phyloP scores from a whole-genome alignment of 2,888 invertebrate species.

The Perithous albicinctus region DNA sequence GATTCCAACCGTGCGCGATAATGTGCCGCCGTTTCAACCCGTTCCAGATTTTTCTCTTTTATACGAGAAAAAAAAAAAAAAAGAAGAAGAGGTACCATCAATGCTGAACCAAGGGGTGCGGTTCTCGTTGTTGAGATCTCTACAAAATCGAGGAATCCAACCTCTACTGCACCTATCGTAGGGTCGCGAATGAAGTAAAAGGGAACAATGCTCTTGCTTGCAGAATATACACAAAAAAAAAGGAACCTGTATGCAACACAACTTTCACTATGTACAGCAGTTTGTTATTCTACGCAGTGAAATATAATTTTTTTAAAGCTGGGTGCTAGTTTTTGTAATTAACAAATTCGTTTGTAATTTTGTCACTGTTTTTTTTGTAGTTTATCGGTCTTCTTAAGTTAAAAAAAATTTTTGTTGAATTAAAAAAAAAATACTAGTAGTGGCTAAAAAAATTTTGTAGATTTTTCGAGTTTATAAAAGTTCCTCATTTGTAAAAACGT shows the following conservation, averaged over 20 bases:
- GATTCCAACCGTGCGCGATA: constrained; percentile 49
- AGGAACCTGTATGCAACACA: background rate
- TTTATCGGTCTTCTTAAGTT: too few relatives aligned
- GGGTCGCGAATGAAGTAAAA: constrained; percentile 9
- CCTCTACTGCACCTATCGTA: constrained; percentile 25
- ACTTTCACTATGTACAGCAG: background rate
- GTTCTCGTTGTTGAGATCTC: constrained; percentile 55
- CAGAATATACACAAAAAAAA: background rate
- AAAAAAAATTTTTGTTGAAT: too few relatives aligned
- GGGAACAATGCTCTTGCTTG: constrained; percentile 48
- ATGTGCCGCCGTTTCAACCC: constrained; percentile 68
- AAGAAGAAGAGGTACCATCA: constrained; percentile 34
- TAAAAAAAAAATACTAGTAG: too few relatives aligned
- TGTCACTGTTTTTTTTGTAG: too few relatives aligned
- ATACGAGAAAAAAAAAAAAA: constrained; percentile 60
- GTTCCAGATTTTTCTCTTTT: constrained; percentile 66
- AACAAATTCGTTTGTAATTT: too few relatives aligned
- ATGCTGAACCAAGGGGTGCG: constrained; percentile 33
- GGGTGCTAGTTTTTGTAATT: too few relatives aligned
- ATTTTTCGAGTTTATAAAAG: too few relatives aligned
- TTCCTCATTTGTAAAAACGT: too few relatives aligned
- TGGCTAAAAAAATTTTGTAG: too few relatives aligned
- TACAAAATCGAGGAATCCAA: constrained; percentile 57
- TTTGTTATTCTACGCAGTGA: too few relatives aligned
- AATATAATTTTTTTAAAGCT: too few relatives aligned